These are phyloP conservation scores for Catocala sponsa DNA, from an alignment of 2,888 invertebrate genomes.

Conservation along the genomic window DNA sequence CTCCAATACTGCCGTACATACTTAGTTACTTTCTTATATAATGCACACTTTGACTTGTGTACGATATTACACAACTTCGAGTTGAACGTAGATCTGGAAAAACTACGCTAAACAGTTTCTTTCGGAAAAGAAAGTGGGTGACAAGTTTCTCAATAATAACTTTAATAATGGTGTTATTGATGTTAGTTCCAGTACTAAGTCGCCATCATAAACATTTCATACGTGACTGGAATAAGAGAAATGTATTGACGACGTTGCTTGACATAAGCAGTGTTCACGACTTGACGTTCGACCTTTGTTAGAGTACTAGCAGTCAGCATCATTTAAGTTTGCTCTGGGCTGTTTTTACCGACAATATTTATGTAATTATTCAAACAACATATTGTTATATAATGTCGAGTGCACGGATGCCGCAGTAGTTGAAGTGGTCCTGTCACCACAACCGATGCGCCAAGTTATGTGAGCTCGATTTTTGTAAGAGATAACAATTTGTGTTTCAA, in stretches of 20 bases:
- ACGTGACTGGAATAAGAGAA: slow-evolving; percentile 47
- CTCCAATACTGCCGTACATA: slow-evolving; percentile 40
- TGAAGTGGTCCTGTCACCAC: too few species aligned
- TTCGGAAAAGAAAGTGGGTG: slow-evolving; percentile 23
- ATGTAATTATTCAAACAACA: slow-evolving; percentile 30
- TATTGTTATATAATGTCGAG: not conserved
- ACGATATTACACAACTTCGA: slow-evolving; percentile 39
- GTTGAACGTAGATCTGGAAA: slow-evolving; percentile 33
- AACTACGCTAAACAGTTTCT: slow-evolving; percentile 28
- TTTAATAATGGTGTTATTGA: slow-evolving; percentile 29
- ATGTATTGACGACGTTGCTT: slow-evolving; percentile 39
- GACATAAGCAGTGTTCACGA: slow-evolving; percentile 48
- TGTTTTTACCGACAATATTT: slow-evolving; percentile 30
- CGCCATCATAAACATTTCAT: slow-evolving; percentile 28
- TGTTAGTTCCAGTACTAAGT: slow-evolving; percentile 18
- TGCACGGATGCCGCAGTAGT: too few species aligned
- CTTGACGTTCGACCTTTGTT: slow-evolving; percentile 49
- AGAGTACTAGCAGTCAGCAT: slow-evolving; percentile 27
- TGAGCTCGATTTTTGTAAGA: too few species aligned
- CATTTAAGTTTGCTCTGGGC: slow-evolving; percentile 40
- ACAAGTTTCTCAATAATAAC: slow-evolving; percentile 23
- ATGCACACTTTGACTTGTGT: slow-evolving; percentile 36
- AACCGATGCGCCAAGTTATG: too few species aligned
- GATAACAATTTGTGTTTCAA: too few species aligned
- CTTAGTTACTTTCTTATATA: slow-evolving; percentile 33